phyloP scores from a whole-genome alignment of 2,113 vertebrate species.

The Odocoileus hemionus region DNA sequence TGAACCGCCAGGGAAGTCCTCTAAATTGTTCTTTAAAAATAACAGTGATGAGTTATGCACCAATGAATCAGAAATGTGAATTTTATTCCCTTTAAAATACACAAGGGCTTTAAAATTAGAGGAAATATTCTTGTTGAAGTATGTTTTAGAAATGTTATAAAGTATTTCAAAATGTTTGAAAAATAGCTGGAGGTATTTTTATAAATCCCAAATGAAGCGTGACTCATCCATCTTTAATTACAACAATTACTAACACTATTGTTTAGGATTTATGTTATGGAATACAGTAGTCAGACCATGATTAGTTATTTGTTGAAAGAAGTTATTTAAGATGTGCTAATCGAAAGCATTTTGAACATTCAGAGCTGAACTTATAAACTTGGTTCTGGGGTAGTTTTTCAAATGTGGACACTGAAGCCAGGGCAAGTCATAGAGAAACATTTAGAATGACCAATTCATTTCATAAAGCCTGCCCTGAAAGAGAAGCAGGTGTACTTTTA shows the following conservation, averaged over 20 bases:
- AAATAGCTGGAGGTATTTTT: constrained; percentile 40
- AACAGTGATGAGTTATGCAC: constrained; percentile 42
- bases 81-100: constrained; percentile 54
- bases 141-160: constrained; percentile 48
- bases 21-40: constrained; percentile 44
- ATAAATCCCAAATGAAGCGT: constrained; percentile 31
- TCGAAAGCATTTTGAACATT: neutral
- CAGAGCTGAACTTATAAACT: neutral
- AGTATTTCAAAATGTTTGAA: constrained; percentile 55
- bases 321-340: constrained; percentile 31
- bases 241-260: neutral
- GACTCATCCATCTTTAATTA: constrained; percentile 30
- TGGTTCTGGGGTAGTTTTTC: neutral
- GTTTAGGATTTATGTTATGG: constrained; percentile 26
- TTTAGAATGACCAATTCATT: neutral
- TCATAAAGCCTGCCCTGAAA: neutral
- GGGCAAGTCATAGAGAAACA: neutral
- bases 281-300: constrained; percentile 8
- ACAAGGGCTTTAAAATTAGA: constrained; percentile 53
- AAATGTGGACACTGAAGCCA: accelerated
- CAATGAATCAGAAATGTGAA: constrained; percentile 52
- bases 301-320: constrained; percentile 30
- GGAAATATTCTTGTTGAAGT: constrained; percentile 45
- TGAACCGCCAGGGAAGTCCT: neutral
- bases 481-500: neutral